phyloP scores from a whole-genome alignment of 2,888 invertebrate species.

The Caenorhabditis uteleia region DNA sequence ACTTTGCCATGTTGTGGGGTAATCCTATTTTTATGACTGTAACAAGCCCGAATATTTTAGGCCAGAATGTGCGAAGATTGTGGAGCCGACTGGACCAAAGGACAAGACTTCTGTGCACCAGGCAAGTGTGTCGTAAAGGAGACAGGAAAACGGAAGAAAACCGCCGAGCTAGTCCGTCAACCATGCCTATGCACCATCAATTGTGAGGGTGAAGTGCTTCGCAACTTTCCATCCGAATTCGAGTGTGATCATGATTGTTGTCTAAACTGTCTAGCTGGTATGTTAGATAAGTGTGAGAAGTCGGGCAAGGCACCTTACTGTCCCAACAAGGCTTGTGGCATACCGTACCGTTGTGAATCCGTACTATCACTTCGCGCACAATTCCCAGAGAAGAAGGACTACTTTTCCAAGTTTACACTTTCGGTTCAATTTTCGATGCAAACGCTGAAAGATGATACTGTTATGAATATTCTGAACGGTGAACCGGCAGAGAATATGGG shows the following conservation, averaged over 20 bases:
- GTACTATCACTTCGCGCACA: constrained; percentile 51
- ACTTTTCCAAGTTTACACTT: constrained; percentile 55
- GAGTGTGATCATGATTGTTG: constrained; percentile 63
- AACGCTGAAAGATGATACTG: constrained; percentile 49
- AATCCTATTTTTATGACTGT: not conserved
- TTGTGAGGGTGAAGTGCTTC: constrained; percentile 54
- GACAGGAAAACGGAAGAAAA: constrained; percentile 21
- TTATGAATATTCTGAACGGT: constrained; percentile 13
- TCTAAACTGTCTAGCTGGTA: constrained; percentile 43
- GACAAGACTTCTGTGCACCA: constrained; percentile 24
- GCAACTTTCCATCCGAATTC: constrained; percentile 58
- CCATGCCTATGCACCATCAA: constrained; percentile 18
- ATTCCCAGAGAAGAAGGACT: constrained; percentile 51
- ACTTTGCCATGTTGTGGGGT: constrained; percentile 47
- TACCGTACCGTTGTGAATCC: constrained; percentile 55
- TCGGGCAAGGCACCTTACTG: constrained; percentile 47
- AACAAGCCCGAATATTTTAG: constrained; percentile 9
- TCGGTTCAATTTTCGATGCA: constrained; percentile 53
- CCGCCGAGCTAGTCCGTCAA: constrained; percentile 17
- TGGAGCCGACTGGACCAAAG: constrained; percentile 29
- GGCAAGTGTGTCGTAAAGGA: constrained; percentile 41
- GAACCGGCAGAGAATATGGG: too few species aligned
- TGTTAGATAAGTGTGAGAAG: constrained; percentile 49
- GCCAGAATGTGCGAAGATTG: constrained; percentile 42
- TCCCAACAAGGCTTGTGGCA: constrained; percentile 50